Percentiles rank a stretch among this genome's conserved stretches.
These are phyloP conservation scores for Drosophila borborema DNA, from an alignment of 2,888 invertebrate genomes.

Conservation along the genomic window DNA sequence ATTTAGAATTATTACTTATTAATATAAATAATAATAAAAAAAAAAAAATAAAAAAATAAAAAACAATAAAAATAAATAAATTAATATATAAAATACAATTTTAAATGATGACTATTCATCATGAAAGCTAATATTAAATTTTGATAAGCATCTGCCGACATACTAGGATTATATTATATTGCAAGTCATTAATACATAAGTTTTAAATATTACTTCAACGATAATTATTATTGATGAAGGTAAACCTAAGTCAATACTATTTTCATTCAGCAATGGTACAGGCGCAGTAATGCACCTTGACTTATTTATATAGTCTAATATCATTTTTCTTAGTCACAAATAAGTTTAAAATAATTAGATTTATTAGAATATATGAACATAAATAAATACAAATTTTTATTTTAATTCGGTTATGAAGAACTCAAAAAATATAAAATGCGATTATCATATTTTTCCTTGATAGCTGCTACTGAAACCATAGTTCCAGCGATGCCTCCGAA, in stretches of 20 bases:
- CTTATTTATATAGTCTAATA: not conserved
- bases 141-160: not conserved
- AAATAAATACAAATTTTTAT: not conserved
- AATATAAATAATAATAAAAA: no score
- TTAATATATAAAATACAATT: no score
- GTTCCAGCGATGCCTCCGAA: slow-evolving; percentile 50
- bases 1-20: no score
- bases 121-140: not conserved
- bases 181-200: not conserved
- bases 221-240: not conserved
- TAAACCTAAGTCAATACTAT: not conserved
- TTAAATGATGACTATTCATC: not conserved
- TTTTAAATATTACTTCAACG: no score
- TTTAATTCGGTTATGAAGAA: not conserved
- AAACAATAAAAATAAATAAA: no score
- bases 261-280: not conserved
- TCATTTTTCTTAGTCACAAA: no score
- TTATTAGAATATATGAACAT: not conserved
- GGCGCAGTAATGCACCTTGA: not conserved
- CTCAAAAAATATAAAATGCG: slow-evolving; percentile 1
- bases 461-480: slow-evolving; percentile 15
- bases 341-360: not conserved
- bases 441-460: slow-evolving; percentile 20
- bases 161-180: not conserved
- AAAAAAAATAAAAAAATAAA: no score